Conservation (phyloP, 64 coral and sea anemone genomes). For the Trachythela sp. region DNA sequence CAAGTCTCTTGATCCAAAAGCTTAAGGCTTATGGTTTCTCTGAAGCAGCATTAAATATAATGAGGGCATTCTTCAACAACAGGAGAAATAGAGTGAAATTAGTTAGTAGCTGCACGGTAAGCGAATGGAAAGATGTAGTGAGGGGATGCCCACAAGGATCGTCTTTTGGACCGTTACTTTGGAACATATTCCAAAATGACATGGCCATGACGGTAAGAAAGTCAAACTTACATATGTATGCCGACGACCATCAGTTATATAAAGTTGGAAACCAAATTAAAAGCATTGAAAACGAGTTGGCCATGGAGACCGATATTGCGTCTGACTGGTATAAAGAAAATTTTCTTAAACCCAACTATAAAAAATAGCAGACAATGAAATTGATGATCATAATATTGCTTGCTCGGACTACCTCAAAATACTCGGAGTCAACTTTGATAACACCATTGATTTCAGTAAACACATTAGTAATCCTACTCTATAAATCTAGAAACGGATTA, state of each 20-base stretch:
- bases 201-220: no score
- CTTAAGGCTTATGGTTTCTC: slow-evolving; percentile 13
- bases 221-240: no score
- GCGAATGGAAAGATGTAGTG: background rate
- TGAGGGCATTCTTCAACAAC: background rate
- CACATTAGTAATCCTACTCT: slow-evolving; percentile 12
- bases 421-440: background rate
- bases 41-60: background rate
- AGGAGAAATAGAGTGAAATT: background rate
- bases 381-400: background rate
- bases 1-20: slow-evolving; percentile 6
- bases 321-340: no score
- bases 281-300: background rate
- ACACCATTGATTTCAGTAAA: background rate
- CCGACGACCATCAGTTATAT: background rate
- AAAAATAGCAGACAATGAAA: background rate
- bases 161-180: background rate
- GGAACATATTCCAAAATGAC: no score
- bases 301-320: background rate
- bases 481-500: no score
- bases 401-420: background rate
- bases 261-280: background rate
- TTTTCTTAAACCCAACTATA: background rate
- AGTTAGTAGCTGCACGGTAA: background rate
- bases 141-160: slow-evolving; percentile 25